Evolutionary conservation across 2,113 vertebrate genomes (phyloP), one percentile per base, ranked within the genome.

Genomic region (Chroicocephalus ridibundus): DNA sequence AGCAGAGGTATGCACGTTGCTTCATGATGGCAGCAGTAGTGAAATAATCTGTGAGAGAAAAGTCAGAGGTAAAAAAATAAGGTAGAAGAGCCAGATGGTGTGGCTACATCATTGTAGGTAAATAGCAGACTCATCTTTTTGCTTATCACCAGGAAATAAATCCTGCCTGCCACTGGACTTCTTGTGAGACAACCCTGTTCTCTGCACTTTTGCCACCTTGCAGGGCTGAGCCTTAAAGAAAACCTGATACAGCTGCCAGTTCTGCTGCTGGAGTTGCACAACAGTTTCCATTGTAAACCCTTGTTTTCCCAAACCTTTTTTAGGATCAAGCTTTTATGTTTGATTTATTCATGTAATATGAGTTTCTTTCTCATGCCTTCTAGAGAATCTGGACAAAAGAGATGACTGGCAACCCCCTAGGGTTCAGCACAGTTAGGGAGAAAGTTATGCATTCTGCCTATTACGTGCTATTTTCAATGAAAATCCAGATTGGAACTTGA

Each of bases 381-480:
- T 57, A 71, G 65, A 92, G 94, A 86, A 80, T 78, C 22, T 79
- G 70, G 70, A 84, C 86, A 87, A 94, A 96, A 85, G 40, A 68
- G 10, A 82, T 87, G 62, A 90, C 25, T 93, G 92, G 31, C 92
- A 93, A 18, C 58, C 62, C 34, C 70, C 49, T 82, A 46, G n/a
- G 11, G 77, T 71, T 83, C 76, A 82, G n/a, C 86, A 82, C 87
- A 68, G 36, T 5, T 82, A 70, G 74, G 22, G n/a, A 87, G 40
- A 94, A 87, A 89, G 81, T 87, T 71, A 75, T 10, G 61, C 52
- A 61, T 94, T 89, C 81, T 94, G 66, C 46, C 44, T 65, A n/a
- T 61, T 76, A 38, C 6, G 0, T 91, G 57, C 25, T 69, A 65
- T 83, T 90, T 90, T 76, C 51, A 84, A 1, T 69, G 27, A 93